These are phyloP conservation scores for Malurus splendens DNA, from an alignment of 2,797 vertebrate species.

Conservation along the genomic window DNA sequence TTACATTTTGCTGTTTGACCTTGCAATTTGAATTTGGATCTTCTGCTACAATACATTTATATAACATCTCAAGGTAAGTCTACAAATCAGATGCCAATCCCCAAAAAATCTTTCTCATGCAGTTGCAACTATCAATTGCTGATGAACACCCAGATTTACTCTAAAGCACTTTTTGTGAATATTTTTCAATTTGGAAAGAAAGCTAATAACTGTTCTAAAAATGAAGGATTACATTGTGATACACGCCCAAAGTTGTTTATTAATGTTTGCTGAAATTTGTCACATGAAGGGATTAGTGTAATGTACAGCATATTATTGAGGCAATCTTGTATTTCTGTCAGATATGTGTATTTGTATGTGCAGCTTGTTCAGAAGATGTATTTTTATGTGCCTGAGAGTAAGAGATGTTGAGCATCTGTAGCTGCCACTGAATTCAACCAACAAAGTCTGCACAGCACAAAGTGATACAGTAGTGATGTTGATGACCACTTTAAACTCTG, in stretches of 20 bases:
- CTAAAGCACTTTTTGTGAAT: background rate
- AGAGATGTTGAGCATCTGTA: background rate
- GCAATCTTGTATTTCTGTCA: background rate
- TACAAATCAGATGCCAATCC: background rate
- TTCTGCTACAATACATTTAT: background rate
- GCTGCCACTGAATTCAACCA: background rate
- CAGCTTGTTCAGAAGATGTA: background rate
- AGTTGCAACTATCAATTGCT: background rate
- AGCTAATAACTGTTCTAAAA: background rate
- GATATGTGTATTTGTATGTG: background rate
- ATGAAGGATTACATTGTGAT: background rate
- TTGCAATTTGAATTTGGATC: background rate
- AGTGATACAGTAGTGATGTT: background rate
- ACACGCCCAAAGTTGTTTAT: background rate
- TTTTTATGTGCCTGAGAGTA: background rate
- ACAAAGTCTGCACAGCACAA: background rate
- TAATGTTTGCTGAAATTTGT: background rate
- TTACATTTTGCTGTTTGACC: background rate
- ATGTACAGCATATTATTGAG: background rate
- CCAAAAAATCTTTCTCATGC: background rate
- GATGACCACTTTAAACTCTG: background rate
- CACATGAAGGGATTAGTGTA: background rate
- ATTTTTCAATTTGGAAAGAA: background rate
- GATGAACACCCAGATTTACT: background rate
- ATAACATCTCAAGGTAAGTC: background rate